Base-by-base conservation (phyloP, 2,113 vertebrate genomes). In the Syngnathus typhle region DNA sequence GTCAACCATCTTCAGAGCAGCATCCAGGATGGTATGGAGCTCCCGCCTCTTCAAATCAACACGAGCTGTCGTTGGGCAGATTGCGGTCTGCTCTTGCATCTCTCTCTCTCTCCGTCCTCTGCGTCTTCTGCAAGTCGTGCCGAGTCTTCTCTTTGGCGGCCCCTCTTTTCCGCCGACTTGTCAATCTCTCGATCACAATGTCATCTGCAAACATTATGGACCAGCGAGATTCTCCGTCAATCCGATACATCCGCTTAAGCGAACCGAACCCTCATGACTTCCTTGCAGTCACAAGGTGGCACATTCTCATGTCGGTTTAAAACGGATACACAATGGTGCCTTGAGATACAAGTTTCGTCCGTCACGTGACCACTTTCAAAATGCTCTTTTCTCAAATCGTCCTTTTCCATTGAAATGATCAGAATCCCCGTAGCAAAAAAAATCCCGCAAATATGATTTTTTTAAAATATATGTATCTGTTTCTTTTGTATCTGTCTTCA, bases 1-100 rank as follows among this genome's bases (percentile, higher is more conserved):
- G 93, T 98, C 84, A 98, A 95, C 89, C 97, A 99, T 65, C 94
- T 99, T 32, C 96, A 99, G 82, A 95, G 93, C 85, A 97, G 92
- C 91, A 93, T 97, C 72, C 96, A 98, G 82, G 95, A 98, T 89
- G 97, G 97, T 99, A 92, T 1, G 91, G 78, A 70, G 61, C 70
- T 70, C 76, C 79, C 75, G 72, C 63, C 56, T 72, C 73, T 21
- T 49, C 71, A n/a, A 52, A 7, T 21, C 3, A 9, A 47, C 16
- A 16, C 15, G 44, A 18, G 15, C 15, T 5, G 15, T 0, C 5
- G 4, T 46, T 47, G 5, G 44, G 41, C 2, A 47, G 44, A 16
- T 47, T 16, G 4, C 4, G 5, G 15, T 16, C 44, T 51, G 6
- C 18, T n/a, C 6, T 51, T 49, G 6, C 16, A 51, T 51, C 49